Evolutionary conservation across 2,888 invertebrate genomes (phyloP).

Genomic region (Megalurothrips usitatus): DNA sequence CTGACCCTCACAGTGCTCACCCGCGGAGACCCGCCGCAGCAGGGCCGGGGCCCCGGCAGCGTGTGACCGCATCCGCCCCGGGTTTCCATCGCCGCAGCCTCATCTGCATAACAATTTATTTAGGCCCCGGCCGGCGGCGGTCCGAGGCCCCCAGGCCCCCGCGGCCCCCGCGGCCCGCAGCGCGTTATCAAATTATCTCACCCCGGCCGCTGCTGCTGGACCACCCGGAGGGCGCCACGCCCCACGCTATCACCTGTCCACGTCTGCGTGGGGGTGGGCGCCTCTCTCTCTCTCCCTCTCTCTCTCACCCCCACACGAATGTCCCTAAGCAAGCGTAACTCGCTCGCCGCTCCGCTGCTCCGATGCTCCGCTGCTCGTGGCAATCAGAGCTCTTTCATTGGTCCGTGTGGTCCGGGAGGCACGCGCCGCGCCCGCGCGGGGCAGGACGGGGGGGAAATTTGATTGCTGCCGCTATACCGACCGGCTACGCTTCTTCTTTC

Average conservation of each 20-base stretch:
- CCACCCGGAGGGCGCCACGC: neutral
- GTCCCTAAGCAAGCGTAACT: neutral
- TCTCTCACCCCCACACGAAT: neutral
- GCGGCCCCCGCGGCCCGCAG: neutral
- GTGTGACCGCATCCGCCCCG: conserved; percentile 9
- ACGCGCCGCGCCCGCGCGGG: too few relatives aligned
- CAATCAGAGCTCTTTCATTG: too few relatives aligned
- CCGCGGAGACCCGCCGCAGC: too few relatives aligned
- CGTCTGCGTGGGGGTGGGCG: neutral
- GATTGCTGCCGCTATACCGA: too few relatives aligned
- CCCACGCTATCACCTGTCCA: neutral
- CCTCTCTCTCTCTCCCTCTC: neutral
- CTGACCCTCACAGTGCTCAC: too few relatives aligned
- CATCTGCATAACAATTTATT: conserved; percentile 25
- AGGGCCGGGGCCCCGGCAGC: neutral
- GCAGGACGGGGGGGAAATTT: too few relatives aligned
- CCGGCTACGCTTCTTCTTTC: neutral
- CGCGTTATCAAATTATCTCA: conserved; percentile 3
- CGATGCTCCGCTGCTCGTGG: too few relatives aligned
- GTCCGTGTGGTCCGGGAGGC: too few relatives aligned
- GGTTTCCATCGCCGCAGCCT: neutral
- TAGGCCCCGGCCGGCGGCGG: neutral
- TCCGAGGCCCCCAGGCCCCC: neutral
- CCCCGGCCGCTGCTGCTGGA: neutral
- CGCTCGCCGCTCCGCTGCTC: too few relatives aligned